These are phyloP conservation scores for Crossaster papposus DNA, from an alignment of 53 echinoderm and acorn worm species.

Conservation along the genomic window DNA sequence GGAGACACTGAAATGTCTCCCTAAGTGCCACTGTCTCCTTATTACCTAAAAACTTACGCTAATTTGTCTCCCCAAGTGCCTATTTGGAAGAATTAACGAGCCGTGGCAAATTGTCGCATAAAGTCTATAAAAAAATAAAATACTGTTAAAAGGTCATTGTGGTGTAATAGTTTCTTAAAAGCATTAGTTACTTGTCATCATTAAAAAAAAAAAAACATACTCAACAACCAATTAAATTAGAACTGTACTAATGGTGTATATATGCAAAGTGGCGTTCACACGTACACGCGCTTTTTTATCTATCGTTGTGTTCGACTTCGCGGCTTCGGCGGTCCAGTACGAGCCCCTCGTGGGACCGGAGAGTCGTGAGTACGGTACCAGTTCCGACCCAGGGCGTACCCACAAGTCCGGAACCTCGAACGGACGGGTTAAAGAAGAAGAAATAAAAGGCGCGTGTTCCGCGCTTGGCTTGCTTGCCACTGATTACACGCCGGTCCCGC, in stretches of 20 bases:
- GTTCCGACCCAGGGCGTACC: constrained; percentile 43
- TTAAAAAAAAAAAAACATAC: neutral
- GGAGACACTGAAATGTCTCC: too few species aligned
- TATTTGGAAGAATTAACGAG: too few species aligned
- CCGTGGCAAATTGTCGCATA: too few species aligned
- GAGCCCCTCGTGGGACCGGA: constrained; percentile 25
- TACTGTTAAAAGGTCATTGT: too few species aligned
- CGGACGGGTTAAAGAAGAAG: neutral
- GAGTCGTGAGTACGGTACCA: constrained; percentile 48
- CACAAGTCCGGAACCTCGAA: constrained; percentile 41
- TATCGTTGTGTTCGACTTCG: neutral
- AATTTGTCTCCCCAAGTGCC: too few species aligned
- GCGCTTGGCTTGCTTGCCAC: constrained; percentile 47
- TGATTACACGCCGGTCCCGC: constrained; percentile 29
- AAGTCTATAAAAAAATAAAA: too few species aligned
- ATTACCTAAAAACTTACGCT: too few species aligned
- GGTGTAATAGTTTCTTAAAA: too few species aligned
- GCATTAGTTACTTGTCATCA: neutral
- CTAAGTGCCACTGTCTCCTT: too few species aligned
- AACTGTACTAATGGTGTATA: constrained; percentile 1
- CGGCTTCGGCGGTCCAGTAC: neutral
- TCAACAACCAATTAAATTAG: constrained; percentile 20
- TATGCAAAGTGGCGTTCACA: neutral
- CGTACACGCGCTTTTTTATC: neutral
- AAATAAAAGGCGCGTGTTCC: constrained; percentile 28